These are phyloP conservation scores for Solen grandis DNA, from an alignment of 1,140 invertebrate genomes.

Conservation along the genomic window DNA sequence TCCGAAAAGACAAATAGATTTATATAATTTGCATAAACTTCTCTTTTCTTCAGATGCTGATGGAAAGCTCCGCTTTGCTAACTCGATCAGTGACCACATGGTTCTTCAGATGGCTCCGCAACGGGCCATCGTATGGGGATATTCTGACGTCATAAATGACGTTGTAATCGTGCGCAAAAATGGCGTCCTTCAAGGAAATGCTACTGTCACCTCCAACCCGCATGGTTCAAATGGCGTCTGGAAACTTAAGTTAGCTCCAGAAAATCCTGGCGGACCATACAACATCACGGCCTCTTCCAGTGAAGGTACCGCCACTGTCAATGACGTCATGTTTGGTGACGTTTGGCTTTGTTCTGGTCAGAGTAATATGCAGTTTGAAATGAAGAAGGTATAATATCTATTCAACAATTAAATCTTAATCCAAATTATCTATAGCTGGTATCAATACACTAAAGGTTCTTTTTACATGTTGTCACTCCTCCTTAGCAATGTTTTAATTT, in stretches of 20 bases:
- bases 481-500: too few species aligned
- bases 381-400: slow-evolving; percentile 50
- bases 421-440: too few species aligned
- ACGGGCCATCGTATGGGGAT: slow-evolving; percentile 69
- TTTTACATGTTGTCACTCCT: too few species aligned
- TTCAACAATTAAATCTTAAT: too few species aligned
- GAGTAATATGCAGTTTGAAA: slow-evolving; percentile 76
- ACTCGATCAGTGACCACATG: slow-evolving; percentile 70
- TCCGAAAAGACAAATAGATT: too few species aligned
- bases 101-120: slow-evolving; percentile 70
- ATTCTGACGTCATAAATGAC: slow-evolving; percentile 39
- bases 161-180: slow-evolving; percentile 16
- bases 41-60: slow-evolving; percentile 5
- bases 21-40: too few species aligned
- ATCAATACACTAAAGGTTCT: too few species aligned
- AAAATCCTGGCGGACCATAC: slow-evolving; percentile 46
- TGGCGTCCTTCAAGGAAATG: slow-evolving; percentile 13
- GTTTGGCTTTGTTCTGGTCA: slow-evolving; percentile 78
- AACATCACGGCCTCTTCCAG: slow-evolving; percentile 55
- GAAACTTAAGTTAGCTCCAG: neutral
- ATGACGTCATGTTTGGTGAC: slow-evolving; percentile 77
- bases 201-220: slow-evolving; percentile 6
- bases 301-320: slow-evolving; percentile 58
- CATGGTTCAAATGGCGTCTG: slow-evolving; percentile 18
- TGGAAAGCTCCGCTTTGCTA: slow-evolving; percentile 34